Evolutionary conservation across 2,797 vertebrate species (phyloP), one percentile per base, ranked within the genome.

Genomic region (Sardinella longiceps): DNA sequence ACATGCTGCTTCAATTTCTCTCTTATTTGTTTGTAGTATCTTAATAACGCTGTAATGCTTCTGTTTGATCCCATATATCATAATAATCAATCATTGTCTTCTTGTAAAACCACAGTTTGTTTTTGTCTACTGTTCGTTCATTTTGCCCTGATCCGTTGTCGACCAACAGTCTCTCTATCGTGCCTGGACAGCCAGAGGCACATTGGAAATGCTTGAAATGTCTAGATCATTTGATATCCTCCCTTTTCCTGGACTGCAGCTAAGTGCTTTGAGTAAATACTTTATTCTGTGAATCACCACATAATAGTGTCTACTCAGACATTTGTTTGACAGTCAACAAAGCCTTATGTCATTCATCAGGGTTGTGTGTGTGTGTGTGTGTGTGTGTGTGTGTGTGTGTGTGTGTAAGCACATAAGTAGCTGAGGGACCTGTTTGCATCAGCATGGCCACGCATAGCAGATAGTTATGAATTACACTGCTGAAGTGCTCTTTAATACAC

Each of bases 291-390:
- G 88, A 89, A 93, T 92, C 90, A 82, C 87, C 89, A 87, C 88
- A 84, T 91, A 88, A 90, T 90, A 91, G 87, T 91, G 92, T 89
- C 90, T 85, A 60, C 88, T 51, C 90, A 77, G 20, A 80, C 88
- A 43, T 85, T 85, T 87, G 89, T 91, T 90, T 92, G 92, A 92
- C 93, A 90, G 90, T 58, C 33, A 91, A 83, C 90, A 80, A 23
- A 43, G 85, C 89, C 82, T 1, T 85, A 87, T 86, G 51, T 92
- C 92, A 95, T 94, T 93, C 91, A 94, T 89, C 89, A 45, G 20
- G 39, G 14, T 81, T 48, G 30, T 33, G 37, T 48, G 74, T 33
- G 23, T 56, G 6, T 20, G 74, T 20, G 50, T 80, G 77, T 80
- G 51, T 66, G 25, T 30, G 60, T 74, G 66, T 18, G 63, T 74